These are phyloP conservation scores for Gymnobelideus leadbeateri DNA, from an alignment of 2,113 vertebrate species.

Conservation along the genomic window DNA sequence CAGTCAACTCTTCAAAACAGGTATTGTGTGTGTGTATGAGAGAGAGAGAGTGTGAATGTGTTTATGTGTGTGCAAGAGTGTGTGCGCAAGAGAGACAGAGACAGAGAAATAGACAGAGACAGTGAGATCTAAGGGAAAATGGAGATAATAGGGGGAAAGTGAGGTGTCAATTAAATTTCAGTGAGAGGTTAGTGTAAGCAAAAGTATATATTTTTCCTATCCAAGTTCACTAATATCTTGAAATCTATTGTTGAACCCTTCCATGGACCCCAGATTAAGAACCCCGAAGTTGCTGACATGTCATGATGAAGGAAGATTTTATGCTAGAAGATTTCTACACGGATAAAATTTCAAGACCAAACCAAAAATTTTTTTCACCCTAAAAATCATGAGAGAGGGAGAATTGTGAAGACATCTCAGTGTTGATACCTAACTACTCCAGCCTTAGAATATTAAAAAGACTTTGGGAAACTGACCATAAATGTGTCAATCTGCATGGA, in stretches of 20 bases:
- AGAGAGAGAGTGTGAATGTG: too few species aligned
- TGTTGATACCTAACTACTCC: neutral
- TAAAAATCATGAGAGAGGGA: neutral
- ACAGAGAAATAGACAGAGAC: too few species aligned
- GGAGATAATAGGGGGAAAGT: too few species aligned
- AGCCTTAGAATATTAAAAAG: neutral
- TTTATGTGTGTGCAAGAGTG: neutral
- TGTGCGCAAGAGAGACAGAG: too few species aligned
- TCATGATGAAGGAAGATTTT: neutral
- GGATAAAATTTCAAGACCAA: neutral
- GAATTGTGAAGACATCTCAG: neutral
- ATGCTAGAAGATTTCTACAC: neutral
- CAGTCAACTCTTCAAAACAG: neutral
- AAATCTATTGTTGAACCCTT: neutral
- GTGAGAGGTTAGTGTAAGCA: neutral
- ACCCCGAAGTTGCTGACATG: neutral
- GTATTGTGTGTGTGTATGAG: neutral
- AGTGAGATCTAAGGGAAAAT: too few species aligned
- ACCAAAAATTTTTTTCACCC: neutral
- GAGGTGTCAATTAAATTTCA: too few species aligned
- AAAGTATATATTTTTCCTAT: neutral
- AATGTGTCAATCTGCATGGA: neutral
- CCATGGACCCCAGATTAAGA: neutral
- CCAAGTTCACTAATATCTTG: neutral
- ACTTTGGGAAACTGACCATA: neutral